A percentile compares a stretch with the other conserved stretches of the same genome.
These are phyloP conservation scores for Epiblema foenella DNA, from an alignment of 2,888 invertebrate species.

Conservation along the genomic window DNA sequence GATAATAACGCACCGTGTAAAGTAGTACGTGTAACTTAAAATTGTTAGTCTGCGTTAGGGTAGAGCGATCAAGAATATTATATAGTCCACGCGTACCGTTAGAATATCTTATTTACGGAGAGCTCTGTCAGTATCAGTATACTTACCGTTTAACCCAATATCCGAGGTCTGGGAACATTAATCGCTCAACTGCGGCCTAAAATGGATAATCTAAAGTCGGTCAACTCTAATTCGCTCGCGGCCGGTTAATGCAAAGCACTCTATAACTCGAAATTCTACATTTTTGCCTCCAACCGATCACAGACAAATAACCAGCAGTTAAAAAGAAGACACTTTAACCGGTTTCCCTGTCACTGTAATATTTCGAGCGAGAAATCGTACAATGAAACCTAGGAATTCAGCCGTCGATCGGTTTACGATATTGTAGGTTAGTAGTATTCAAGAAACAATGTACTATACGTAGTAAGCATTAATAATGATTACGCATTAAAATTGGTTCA, in stretches of 20 bases:
- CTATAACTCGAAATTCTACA: conserved; percentile 40
- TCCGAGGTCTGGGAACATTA: conserved; percentile 13
- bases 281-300: conserved; percentile 30
- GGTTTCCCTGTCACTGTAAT: conserved; percentile 28
- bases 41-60: conserved; percentile 12
- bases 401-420: conserved; percentile 11
- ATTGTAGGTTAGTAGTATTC: conserved; percentile 40
- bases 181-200: conserved; percentile 23
- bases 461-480: conserved; percentile 27
- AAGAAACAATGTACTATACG: conserved; percentile 5
- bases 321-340: conserved; percentile 32
- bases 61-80: not conserved
- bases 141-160: conserved; percentile 26
- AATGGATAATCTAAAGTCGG: conserved; percentile 39
- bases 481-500: conserved; percentile 34
- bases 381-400: conserved; percentile 3
- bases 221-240: conserved; percentile 17
- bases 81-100: not conserved
- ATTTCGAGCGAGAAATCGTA: conserved; percentile 20
- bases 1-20: conserved; percentile 30
- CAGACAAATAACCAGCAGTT: conserved; percentile 24
- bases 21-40: conserved; percentile 28
- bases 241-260: conserved; percentile 36
- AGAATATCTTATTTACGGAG: conserved; percentile 12
- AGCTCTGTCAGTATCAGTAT: not conserved